Conservation (phyloP, 2,797 vertebrate species). For the Huso huso region DNA sequence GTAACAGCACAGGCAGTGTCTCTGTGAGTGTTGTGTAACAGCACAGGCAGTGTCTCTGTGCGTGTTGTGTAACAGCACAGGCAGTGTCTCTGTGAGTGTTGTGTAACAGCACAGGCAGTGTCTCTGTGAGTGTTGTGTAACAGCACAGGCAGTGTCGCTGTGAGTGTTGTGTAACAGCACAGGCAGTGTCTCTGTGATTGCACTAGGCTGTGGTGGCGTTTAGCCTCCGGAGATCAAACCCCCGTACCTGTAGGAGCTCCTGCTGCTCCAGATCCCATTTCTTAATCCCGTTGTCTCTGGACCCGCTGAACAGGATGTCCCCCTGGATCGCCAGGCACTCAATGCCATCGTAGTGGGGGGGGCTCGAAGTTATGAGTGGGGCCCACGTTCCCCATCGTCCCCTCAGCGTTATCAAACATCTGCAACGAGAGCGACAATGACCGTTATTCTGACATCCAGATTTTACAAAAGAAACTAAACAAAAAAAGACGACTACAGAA, state of each 20-base stretch:
- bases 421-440: slow-evolving; percentile 28
- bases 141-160: not conserved
- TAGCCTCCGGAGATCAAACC: not conserved
- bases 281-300: slow-evolving; percentile 93
- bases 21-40: too few relatives aligned
- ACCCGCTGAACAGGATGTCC: slow-evolving; percentile 85
- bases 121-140: not conserved
- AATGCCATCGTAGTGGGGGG: slow-evolving; percentile 93
- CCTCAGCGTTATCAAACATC: slow-evolving; percentile 87
- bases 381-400: slow-evolving; percentile 73
- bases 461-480: too few relatives aligned
- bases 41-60: too few relatives aligned
- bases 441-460: too few relatives aligned
- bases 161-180: not conserved
- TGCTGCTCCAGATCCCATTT: slow-evolving; percentile 95
- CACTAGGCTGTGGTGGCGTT: too few relatives aligned
- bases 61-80: too few relatives aligned
- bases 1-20: too few relatives aligned
- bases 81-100: too few relatives aligned
- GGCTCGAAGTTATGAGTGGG: slow-evolving; percentile 96
- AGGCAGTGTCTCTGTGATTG: not conserved
- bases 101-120: too few relatives aligned
- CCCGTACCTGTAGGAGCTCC: slow-evolving; percentile 82
- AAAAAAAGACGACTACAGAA: too few relatives aligned
- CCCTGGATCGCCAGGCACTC: slow-evolving; percentile 89